phyloP scores from a whole-genome alignment of 2,888 invertebrate species.

The Dolichopus griseipennis region DNA sequence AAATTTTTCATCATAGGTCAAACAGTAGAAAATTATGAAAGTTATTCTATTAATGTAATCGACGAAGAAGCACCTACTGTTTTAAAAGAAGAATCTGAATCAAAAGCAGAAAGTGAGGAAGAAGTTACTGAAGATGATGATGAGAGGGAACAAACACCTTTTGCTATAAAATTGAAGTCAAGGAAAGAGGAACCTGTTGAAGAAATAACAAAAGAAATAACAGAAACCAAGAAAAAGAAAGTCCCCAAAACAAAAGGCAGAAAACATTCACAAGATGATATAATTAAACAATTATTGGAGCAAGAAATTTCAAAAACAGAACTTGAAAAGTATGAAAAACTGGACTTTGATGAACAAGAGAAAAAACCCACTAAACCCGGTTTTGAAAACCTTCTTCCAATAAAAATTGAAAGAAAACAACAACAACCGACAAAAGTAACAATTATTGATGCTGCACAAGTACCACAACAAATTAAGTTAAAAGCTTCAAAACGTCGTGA shows the following conservation, averaged over 20 bases:
- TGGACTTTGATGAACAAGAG: constrained; percentile 38
- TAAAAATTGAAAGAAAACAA: constrained; percentile 53
- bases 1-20: constrained; percentile 10
- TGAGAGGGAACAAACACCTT: constrained; percentile 25
- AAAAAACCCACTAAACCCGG: constrained; percentile 34
- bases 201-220: constrained; percentile 14
- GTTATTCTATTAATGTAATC: constrained; percentile 15
- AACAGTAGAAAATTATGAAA: constrained; percentile 8
- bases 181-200: constrained; percentile 23
- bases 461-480: constrained; percentile 58
- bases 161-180: constrained; percentile 18
- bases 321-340: constrained; percentile 44
- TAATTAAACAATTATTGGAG: constrained; percentile 37
- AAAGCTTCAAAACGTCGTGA: constrained; percentile 43
- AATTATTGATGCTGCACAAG: constrained; percentile 49
- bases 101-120: not conserved
- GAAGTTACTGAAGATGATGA: constrained; percentile 35
- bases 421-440: constrained; percentile 56
- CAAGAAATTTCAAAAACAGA: constrained; percentile 43
- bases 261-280: constrained; percentile 35
- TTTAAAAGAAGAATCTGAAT: constrained; percentile 16
- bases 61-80: constrained; percentile 16
- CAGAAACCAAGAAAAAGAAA: constrained; percentile 33
- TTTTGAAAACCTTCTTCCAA: constrained; percentile 40
- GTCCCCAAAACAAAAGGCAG: constrained; percentile 29